A percentile compares a stretch with the other conserved stretches of the same genome.
These are phyloP conservation scores for Sebastes reedi DNA, from an alignment of 2,797 vertebrate species.

Conservation along the genomic window DNA sequence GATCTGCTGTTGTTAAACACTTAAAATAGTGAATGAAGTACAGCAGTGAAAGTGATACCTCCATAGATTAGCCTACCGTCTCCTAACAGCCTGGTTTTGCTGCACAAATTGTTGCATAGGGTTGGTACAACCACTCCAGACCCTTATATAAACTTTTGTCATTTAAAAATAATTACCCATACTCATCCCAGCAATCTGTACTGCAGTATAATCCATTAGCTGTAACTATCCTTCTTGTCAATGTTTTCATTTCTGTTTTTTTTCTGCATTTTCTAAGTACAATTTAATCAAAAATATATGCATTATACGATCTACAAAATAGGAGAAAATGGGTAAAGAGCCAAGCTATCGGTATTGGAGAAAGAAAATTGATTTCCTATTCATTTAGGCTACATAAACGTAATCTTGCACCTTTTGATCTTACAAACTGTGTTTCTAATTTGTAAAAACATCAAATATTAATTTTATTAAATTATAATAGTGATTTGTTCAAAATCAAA, in stretches of 20 bases:
- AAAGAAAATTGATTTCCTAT: too few relatives aligned
- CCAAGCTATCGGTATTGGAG: too few relatives aligned
- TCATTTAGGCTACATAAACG: too few relatives aligned
- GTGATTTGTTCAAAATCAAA: too few relatives aligned
- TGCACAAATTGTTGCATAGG: neutral
- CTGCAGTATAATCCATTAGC: neutral
- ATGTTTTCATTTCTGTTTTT: neutral
- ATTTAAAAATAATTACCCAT: neutral
- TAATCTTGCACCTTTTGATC: too few relatives aligned
- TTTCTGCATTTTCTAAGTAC: neutral
- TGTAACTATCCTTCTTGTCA: neutral
- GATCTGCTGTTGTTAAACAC: neutral
- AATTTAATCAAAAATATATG: neutral
- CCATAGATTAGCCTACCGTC: neutral
- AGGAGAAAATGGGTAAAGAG: too few relatives aligned
- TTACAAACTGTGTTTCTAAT: too few relatives aligned
- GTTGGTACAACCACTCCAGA: neutral
- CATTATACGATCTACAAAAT: too few relatives aligned
- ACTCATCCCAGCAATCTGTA: neutral
- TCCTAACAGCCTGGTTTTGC: neutral
- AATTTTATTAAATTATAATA: too few relatives aligned
- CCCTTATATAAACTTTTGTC: neutral
- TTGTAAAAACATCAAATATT: too few relatives aligned
- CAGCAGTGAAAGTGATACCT: neutral
- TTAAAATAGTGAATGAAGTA: too few relatives aligned